These are phyloP conservation scores for Fregata magnificens DNA, from an alignment of 2,113 vertebrate species.

Conservation along the genomic window DNA sequence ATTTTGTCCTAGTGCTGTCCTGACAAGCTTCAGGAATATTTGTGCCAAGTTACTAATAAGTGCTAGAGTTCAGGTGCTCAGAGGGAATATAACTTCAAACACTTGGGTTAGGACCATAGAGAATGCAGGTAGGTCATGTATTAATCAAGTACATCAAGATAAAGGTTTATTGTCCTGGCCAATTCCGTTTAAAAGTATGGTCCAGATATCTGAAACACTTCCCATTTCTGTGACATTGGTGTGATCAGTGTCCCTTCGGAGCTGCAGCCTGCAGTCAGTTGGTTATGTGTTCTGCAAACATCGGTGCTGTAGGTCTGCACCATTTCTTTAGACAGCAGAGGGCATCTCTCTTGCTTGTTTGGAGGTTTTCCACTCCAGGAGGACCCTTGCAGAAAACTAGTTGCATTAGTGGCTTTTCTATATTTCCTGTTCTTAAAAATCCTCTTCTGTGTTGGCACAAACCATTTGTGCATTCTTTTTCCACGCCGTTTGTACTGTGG, in stretches of 20 bases:
- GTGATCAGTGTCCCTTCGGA: not conserved
- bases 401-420: not conserved
- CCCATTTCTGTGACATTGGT: not conserved
- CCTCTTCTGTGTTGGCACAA: not conserved
- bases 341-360: accelerated
- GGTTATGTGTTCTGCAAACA: accelerated
- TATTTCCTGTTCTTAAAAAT: not conserved
- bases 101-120: accelerated
- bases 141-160: not conserved
- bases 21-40: not conserved
- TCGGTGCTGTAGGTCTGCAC: accelerated
- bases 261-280: not conserved
- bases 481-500: not conserved
- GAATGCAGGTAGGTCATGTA: not conserved
- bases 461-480: not conserved
- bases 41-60: not conserved
- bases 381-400: not conserved
- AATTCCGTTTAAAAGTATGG: not conserved
- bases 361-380: not conserved
- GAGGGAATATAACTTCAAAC: not conserved
- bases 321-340: not conserved
- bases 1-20: not conserved
- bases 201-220: not conserved
- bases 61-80: not conserved
- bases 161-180: not conserved